phyloP scores from a whole-genome alignment of 2,797 vertebrate genomes.

The Adelosebastes latens region DNA sequence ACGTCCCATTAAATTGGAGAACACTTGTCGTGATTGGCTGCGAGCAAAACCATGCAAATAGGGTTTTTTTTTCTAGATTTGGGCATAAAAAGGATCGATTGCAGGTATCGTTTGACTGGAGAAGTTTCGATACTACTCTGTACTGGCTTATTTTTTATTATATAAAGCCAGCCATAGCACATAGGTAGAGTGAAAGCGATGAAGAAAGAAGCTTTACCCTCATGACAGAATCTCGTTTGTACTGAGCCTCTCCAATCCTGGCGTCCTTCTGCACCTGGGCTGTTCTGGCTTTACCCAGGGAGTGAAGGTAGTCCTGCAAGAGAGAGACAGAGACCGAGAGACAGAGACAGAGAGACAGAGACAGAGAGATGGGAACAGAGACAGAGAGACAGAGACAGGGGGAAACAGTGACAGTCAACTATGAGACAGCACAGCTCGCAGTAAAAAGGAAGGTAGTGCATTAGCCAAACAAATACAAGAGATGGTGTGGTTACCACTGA shows the following conservation, averaged over 20 bases:
- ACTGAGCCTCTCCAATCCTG: conserved; percentile 93
- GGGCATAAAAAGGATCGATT: too few species aligned
- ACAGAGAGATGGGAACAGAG: not conserved
- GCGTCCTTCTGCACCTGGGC: conserved; percentile 96
- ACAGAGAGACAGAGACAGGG: not conserved
- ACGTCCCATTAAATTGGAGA: too few species aligned
- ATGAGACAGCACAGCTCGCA: not conserved
- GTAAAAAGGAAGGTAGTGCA: not conserved
- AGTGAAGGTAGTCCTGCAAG: conserved; percentile 89
- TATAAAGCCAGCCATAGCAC: too few species aligned
- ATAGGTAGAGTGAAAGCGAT: not conserved
- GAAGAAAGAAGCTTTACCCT: conserved; percentile 75
- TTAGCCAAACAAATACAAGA: conserved; percentile 10
- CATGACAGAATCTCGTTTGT: conserved; percentile 93
- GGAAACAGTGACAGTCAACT: not conserved
- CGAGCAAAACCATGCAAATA: too few species aligned
- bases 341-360: not conserved
- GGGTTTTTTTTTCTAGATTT: too few species aligned
- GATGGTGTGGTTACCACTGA: conserved; percentile 14
- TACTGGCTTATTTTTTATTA: too few species aligned
- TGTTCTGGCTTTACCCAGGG: conserved; percentile 93
- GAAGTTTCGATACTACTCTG: too few species aligned
- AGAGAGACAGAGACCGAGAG: not conserved
- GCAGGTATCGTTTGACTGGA: too few species aligned
- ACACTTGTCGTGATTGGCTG: too few species aligned